phyloP scores from a whole-genome alignment of 1,140 invertebrate species.

The Theocolax elegans region DNA sequence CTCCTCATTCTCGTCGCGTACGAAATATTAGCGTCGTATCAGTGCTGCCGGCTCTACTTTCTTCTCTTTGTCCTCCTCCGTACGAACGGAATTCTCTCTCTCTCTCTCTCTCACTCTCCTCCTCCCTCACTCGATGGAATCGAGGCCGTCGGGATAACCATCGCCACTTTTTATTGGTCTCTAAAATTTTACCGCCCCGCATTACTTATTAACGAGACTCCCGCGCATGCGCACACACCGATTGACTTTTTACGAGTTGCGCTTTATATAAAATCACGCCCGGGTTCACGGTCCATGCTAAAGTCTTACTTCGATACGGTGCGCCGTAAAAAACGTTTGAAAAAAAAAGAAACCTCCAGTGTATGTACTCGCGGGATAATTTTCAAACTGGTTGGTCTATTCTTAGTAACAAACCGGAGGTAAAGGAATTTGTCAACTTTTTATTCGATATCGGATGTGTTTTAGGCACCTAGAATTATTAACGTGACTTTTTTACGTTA shows the following conservation, averaged over 20 bases:
- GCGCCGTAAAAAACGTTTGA: too few relatives aligned
- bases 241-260: constrained; percentile 38
- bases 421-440: too few relatives aligned
- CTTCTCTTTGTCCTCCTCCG: constrained; percentile 3
- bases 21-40: constrained; percentile 23
- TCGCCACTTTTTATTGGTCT: constrained; percentile 38
- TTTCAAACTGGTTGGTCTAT: too few relatives aligned
- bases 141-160: constrained; percentile 19
- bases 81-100: too few relatives aligned
- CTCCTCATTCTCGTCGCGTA: constrained; percentile 18
- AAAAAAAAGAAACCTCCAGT: too few relatives aligned
- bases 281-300: neutral
- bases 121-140: neutral
- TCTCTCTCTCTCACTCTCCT: neutral
- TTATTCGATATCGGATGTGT: too few relatives aligned
- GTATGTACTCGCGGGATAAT: too few relatives aligned
- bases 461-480: too few relatives aligned
- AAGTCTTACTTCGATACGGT: neutral
- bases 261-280: constrained; percentile 32
- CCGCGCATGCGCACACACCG: neutral
- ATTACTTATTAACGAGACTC: constrained; percentile 43
- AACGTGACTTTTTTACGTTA: too few relatives aligned
- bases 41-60: neutral
- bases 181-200: constrained; percentile 40
- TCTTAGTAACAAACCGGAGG: too few relatives aligned